Evolutionary conservation across 2,797 vertebrate species (phyloP).

Genomic region (Pterois miles): DNA sequence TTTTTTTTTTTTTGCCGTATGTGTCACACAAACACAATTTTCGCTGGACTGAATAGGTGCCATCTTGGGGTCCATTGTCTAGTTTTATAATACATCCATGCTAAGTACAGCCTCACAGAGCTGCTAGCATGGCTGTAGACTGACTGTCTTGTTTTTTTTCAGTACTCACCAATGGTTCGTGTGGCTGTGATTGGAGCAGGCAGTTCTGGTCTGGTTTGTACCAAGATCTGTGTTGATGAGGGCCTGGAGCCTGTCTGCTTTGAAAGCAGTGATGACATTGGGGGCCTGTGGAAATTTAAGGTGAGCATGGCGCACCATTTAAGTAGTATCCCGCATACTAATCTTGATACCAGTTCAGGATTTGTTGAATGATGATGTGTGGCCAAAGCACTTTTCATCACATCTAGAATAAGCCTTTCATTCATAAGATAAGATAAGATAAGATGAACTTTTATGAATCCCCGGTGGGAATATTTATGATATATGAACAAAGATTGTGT

Average conservation of each 20-base stretch:
- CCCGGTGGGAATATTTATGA: too few species aligned
- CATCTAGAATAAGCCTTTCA: neutral
- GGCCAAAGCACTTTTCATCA: neutral
- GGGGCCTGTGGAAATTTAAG: slow-evolving; percentile 91
- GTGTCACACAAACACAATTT: too few species aligned
- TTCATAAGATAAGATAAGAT: too few species aligned
- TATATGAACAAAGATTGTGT: neutral
- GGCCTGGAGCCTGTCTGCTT: slow-evolving; percentile 89
- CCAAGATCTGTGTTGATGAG: slow-evolving; percentile 90
- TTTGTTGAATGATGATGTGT: neutral
- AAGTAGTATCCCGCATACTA: neutral
- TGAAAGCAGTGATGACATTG: slow-evolving; percentile 88
- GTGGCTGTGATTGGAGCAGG: slow-evolving; percentile 89
- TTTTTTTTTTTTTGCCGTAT: too few species aligned
- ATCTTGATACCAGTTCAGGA: neutral
- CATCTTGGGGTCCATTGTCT: neutral
- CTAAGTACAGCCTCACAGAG: neutral
- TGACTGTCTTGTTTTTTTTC: neutral
- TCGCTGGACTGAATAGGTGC: neutral
- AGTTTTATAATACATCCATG: neutral
- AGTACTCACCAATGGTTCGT: slow-evolving; percentile 66
- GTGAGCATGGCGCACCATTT: slow-evolving; percentile 73
- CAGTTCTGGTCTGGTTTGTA: slow-evolving; percentile 83
- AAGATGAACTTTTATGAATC: too few species aligned
- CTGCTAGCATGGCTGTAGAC: neutral